Conservation (phyloP, 2,888 invertebrate species). For the Epirrita christyi region DNA sequence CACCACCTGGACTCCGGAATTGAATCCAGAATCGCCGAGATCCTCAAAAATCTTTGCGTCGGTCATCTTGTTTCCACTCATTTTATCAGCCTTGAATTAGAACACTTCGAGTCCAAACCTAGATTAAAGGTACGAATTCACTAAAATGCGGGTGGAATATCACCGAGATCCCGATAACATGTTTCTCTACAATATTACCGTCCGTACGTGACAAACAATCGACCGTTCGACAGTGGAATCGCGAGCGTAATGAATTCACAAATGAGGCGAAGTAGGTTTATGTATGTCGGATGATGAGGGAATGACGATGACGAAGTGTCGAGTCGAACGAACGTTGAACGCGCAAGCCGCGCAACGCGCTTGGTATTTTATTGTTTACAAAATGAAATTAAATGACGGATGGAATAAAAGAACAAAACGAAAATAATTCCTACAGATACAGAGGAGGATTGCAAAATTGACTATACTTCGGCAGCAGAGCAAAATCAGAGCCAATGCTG, state of each 20-base stretch:
- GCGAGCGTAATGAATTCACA: conserved; percentile 60
- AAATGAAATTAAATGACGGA: no score
- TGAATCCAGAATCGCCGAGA: conserved; percentile 68
- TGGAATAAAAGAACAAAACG: no score
- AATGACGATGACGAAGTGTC: no score
- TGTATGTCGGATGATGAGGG: conserved; percentile 9
- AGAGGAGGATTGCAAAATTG: no score
- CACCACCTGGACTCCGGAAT: conserved; percentile 59
- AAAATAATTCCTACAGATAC: no score
- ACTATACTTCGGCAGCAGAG: no score
- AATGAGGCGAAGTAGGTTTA: conserved; percentile 28
- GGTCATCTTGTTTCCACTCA: conserved; percentile 74
- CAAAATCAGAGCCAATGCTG: no score
- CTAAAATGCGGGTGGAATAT: conserved; percentile 22
- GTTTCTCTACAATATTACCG: conserved; percentile 47
- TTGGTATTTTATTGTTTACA: background rate
- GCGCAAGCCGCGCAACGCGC: conserved; percentile 1
- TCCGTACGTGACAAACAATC: conserved; percentile 40
- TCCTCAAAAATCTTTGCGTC: conserved; percentile 66
- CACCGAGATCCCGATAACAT: conserved; percentile 58
- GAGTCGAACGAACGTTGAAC: background rate
- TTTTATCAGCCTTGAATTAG: conserved; percentile 51
- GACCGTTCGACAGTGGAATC: conserved; percentile 47
- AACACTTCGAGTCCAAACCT: conserved; percentile 38
- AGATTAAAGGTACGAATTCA: conserved; percentile 7